phyloP scores from a whole-genome alignment of 2,888 invertebrate genomes.

The Diabrotica balteata region DNA sequence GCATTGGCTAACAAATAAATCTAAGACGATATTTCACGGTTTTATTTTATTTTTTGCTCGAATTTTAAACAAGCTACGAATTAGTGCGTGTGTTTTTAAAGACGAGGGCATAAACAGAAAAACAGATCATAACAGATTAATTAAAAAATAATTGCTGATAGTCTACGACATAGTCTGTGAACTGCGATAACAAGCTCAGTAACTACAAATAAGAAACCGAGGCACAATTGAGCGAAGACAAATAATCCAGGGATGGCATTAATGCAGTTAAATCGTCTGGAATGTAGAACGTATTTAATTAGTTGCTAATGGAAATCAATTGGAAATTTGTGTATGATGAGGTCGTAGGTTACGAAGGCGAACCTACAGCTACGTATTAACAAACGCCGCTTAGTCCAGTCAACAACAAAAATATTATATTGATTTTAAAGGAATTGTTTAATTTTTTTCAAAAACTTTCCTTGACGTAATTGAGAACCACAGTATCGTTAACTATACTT shows the following conservation, averaged over 20 bases:
- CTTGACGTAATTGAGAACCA: too few relatives aligned
- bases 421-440: too few relatives aligned
- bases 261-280: constrained; percentile 17
- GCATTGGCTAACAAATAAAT: too few relatives aligned
- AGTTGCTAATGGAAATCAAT: constrained; percentile 40
- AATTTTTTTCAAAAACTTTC: too few relatives aligned
- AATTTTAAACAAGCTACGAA: too few relatives aligned
- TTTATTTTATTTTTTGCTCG: too few relatives aligned
- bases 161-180: background rate
- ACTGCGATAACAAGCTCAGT: constrained; percentile 2
- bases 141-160: constrained; percentile 14
- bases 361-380: constrained; percentile 30
- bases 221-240: constrained; percentile 13
- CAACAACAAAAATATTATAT: background rate
- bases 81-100: too few relatives aligned
- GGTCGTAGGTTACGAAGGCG: constrained; percentile 40
- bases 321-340: constrained; percentile 40
- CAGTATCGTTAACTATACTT: too few relatives aligned
- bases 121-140: constrained; percentile 14
- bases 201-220: constrained; percentile 19
- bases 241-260: constrained; percentile 18
- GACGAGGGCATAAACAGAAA: too few relatives aligned
- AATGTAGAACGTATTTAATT: constrained; percentile 30
- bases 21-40: too few relatives aligned
- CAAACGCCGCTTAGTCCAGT: constrained; percentile 3